Conservation (phyloP, 2,113 vertebrate species). For the Poeciliopsis turrubarensis region DNA sequence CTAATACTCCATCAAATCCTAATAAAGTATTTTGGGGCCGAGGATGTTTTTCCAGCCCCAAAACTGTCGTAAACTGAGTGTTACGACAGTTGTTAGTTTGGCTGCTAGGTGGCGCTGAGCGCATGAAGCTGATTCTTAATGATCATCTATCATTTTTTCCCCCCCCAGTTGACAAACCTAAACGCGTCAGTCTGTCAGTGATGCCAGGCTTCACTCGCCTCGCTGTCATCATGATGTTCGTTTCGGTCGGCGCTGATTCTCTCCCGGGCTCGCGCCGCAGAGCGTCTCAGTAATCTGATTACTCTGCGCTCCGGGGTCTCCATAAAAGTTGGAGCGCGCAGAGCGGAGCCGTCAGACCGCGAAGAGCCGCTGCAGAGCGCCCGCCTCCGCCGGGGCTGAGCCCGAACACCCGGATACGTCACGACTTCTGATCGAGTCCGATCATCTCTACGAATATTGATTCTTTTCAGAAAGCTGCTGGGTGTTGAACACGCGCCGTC, state of each 20-base stretch:
- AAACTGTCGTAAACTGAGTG: too few relatives aligned
- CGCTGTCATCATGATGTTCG: background rate
- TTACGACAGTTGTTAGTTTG: too few relatives aligned
- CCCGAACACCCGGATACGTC: conserved; percentile 23
- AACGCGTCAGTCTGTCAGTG: background rate
- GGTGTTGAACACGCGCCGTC: background rate
- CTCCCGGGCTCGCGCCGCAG: too few relatives aligned
- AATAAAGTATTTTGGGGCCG: too few relatives aligned
- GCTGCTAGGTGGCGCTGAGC: background rate
- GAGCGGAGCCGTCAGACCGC: conserved; percentile 54
- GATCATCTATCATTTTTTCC: background rate
- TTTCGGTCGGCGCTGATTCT: background rate
- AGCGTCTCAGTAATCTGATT: conserved; percentile 28
- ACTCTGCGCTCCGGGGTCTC: conserved; percentile 58
- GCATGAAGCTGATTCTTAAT: background rate
- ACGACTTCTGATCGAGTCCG: background rate
- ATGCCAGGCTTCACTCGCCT: background rate
- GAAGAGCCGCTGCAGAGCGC: conserved; percentile 36
- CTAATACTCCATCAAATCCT: too few relatives aligned
- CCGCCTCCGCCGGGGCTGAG: conserved; percentile 6
- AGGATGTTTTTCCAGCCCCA: too few relatives aligned
- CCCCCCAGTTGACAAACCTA: background rate
- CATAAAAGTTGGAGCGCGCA: conserved; percentile 71
- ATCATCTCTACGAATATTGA: background rate
- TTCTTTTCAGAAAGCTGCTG: background rate